phyloP scores from a whole-genome alignment of 2,797 vertebrate species.

The Coccyzus lansbergi region DNA sequence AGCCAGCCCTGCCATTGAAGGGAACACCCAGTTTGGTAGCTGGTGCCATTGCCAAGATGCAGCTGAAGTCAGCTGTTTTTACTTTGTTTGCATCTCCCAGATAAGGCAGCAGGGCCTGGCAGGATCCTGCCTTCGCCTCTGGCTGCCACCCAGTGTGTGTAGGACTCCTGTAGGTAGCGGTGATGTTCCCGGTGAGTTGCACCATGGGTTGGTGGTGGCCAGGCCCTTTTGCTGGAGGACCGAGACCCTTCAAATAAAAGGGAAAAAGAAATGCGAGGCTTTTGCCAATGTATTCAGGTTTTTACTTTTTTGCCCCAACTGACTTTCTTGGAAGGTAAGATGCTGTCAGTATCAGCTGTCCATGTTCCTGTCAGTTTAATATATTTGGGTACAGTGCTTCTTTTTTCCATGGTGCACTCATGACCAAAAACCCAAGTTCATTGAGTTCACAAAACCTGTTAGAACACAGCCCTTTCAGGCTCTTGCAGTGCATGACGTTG shows the following conservation, averaged over 20 bases:
- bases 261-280: neutral
- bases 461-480: neutral
- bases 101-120: neutral
- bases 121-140: neutral
- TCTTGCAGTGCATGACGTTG: neutral
- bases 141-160: fast-evolving
- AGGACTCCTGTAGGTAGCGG: neutral
- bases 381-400: neutral
- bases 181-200: neutral
- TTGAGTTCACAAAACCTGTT: neutral
- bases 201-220: neutral
- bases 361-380: neutral
- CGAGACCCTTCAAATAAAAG: neutral
- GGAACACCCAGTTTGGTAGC: neutral
- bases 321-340: neutral
- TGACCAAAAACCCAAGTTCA: neutral
- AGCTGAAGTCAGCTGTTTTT: neutral
- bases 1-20: neutral
- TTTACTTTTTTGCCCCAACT: neutral
- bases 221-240: neutral
- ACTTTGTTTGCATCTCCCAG: neutral
- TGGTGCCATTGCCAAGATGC: neutral
- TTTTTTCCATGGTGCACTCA: neutral
- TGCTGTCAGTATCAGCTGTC: neutral
- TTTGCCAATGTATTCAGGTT: neutral